Conservation (phyloP, 64 coral and sea anemone species). For the Stichodactyla helianthus region DNA sequence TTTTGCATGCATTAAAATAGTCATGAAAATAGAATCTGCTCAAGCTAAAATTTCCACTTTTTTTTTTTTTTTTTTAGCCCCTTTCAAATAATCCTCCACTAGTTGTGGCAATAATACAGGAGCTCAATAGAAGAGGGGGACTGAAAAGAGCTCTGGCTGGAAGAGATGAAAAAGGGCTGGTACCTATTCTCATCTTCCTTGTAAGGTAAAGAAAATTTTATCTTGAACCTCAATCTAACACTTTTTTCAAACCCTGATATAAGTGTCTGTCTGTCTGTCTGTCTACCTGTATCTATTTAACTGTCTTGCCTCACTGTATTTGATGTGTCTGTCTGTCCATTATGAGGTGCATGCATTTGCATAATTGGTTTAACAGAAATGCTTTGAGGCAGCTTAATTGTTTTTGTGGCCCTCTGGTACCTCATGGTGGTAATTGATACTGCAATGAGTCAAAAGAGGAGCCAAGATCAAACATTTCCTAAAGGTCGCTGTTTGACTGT, state of each 20-base stretch:
- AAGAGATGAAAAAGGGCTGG: constrained; percentile 75
- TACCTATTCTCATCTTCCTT: constrained; percentile 69
- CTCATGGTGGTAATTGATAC: background rate
- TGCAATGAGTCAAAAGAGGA: constrained; percentile 21
- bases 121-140: constrained; percentile 76
- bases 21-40: background rate
- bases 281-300: no score
- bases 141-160: constrained; percentile 82
- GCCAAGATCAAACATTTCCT: constrained; percentile 17
- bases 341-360: no score
- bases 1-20: no score
- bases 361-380: no score
- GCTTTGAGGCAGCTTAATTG: no score
- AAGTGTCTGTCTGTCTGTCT: no score
- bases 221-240: background rate
- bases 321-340: no score
- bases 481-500: constrained; percentile 13
- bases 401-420: background rate
- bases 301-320: no score
- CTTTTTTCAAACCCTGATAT: no score
- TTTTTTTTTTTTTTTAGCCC: constrained; percentile 20
- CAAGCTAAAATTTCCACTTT: background rate
- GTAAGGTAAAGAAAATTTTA: constrained; percentile 41
- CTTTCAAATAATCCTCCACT: constrained; percentile 32
- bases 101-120: constrained; percentile 72